Conservation (phyloP, 2,113 vertebrate species). For the Electrona antarctica region DNA sequence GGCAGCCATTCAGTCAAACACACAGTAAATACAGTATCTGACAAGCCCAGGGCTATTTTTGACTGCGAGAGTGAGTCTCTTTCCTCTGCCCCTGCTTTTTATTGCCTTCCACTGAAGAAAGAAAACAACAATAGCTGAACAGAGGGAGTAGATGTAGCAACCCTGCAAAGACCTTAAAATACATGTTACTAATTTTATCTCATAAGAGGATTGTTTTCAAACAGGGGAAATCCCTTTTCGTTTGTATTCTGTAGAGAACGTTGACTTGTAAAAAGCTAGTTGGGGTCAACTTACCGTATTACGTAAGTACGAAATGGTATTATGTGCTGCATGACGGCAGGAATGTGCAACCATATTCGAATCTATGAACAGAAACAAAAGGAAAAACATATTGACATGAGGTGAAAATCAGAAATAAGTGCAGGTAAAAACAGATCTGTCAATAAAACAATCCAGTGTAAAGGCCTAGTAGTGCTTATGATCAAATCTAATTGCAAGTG, state of each 20-base stretch:
- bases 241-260: too few species aligned
- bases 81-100: neutral
- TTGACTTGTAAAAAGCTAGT: too few species aligned
- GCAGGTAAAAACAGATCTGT: neutral
- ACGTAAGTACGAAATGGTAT: slow-evolving; percentile 98
- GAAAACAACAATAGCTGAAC: neutral
- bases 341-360: slow-evolving; percentile 99
- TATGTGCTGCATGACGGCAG: slow-evolving; percentile 99
- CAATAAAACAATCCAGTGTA: too few species aligned
- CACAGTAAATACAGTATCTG: neutral
- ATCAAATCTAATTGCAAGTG: too few species aligned
- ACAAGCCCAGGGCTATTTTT: neutral
- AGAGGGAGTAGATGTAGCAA: too few species aligned
- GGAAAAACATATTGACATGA: neutral
- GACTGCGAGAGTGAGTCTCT: neutral
- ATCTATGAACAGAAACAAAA: slow-evolving; percentile 80
- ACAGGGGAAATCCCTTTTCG: too few species aligned
- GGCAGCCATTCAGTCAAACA: slow-evolving; percentile 13
- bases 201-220: too few species aligned
- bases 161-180: too few species aligned
- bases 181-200: too few species aligned
- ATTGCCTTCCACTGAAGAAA: neutral
- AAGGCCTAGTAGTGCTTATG: too few species aligned
- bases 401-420: neutral
- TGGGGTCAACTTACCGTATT: slow-evolving; percentile 86